Evolutionary conservation across 2,113 vertebrate genomes (phyloP), one percentile per base, ranked within the genome.

Genomic region (Entelurus aequoreus): DNA sequence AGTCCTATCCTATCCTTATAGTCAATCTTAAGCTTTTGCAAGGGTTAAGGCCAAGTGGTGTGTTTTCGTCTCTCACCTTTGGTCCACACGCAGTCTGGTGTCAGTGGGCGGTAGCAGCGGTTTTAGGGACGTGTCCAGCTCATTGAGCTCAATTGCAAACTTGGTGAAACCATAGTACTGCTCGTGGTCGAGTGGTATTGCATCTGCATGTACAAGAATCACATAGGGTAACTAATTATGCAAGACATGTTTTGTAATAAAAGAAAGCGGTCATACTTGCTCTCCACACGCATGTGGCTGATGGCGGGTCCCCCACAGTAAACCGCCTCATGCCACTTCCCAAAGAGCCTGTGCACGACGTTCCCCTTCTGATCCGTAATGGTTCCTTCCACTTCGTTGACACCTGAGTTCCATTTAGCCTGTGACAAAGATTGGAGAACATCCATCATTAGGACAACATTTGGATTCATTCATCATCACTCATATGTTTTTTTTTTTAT

Each of bases 151-250:
- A 63, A 97, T 76, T 19, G 97, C 95, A 90, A 95, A 98, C 48
- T 95, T 94, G 15, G 97, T 98, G 79, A 99, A 98, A 68, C 97
- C 95, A 10, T 96, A 99, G 85, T 93, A 97, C 64, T 94, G 92
- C 62, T 99, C 94, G n/a, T 89, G 84, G 72, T 92, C 91, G 46
- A 89, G 89, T 15, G 94, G 94, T 92, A 98, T 94, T 0, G 92
- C 61, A 74, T 78, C 81, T 88, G 60, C 8, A 75, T 35, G 72
- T 28, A 73, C 6, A 78, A 55, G 63, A 13, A 50, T 55, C 13
- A 69, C 59, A 58, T 10, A 28, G 15, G 12, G 12, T 36, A 15
- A 13, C 38, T 15, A 19, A 49, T 6, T 15, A 8, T 48, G 4
- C 21, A 12, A 47, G 59, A 6, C 15, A 10, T 11, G 11, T 13